Evolutionary conservation across 2,797 vertebrate genomes (phyloP).

Genomic region (Hipposideros larvatus): DNA sequence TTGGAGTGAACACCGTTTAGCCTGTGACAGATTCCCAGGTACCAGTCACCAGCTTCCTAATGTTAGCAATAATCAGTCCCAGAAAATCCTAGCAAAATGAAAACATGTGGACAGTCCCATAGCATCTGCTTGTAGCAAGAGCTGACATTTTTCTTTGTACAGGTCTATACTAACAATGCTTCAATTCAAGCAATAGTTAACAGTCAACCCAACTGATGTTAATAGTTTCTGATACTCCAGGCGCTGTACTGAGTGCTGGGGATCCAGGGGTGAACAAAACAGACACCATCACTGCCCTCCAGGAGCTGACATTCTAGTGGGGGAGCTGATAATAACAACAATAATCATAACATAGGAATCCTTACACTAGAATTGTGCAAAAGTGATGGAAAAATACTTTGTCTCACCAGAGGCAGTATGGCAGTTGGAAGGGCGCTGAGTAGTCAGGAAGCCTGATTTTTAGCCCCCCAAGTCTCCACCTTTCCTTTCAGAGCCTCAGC

Average conservation of each 20-base stretch:
- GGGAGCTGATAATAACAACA: background rate
- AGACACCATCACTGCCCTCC: background rate
- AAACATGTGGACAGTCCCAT: background rate
- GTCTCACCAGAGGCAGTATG: background rate
- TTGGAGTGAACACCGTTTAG: background rate
- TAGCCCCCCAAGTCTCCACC: background rate
- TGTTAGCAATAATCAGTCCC: slow-evolving; percentile 24
- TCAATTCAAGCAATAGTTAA: slow-evolving; percentile 11
- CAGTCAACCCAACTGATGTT: background rate
- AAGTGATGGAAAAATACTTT: background rate
- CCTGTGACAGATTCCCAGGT: slow-evolving; percentile 38
- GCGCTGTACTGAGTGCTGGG: background rate
- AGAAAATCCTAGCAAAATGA: slow-evolving; percentile 44
- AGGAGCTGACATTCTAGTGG: background rate
- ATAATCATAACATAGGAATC: background rate
- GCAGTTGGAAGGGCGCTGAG: background rate
- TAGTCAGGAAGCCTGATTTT: background rate
- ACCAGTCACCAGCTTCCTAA: background rate
- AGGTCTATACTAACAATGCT: slow-evolving; percentile 13
- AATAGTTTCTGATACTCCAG: background rate
- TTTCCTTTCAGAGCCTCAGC: background rate
- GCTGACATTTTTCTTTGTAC: slow-evolving; percentile 37
- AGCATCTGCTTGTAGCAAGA: slow-evolving; percentile 1
- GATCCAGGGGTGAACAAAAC: background rate
- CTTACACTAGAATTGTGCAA: background rate